Percentiles rank a stretch among this genome's conserved stretches.
These are phyloP conservation scores for Gnathonemus echidnorhynchus DNA, from an alignment of 2,113 vertebrate genomes.

Conservation along the genomic window DNA sequence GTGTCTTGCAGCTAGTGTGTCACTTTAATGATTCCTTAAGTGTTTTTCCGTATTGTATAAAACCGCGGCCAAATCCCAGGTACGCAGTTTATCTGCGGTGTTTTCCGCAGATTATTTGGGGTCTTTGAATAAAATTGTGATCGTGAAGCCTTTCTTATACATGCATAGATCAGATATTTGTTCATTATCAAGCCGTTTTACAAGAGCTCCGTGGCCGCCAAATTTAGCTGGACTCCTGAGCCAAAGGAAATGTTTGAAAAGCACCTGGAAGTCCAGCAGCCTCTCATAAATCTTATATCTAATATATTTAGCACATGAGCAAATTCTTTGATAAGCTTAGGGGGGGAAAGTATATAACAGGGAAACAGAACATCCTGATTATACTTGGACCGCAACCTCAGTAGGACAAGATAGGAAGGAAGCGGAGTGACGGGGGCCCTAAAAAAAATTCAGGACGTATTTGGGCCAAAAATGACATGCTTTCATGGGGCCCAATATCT, in stretches of 20 bases:
- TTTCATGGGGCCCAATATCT: not conserved
- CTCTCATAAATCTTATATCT: not conserved
- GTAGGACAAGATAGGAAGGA: not conserved
- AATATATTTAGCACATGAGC: not conserved
- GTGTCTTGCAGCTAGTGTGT: slow-evolving; percentile 85
- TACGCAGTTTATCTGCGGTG: not conserved
- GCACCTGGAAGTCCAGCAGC: not conserved
- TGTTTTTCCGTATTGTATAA: not conserved
- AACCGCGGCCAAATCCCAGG: slow-evolving; percentile 10
- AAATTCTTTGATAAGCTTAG: not conserved
- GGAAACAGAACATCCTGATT: not conserved
- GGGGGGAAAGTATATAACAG: not conserved
- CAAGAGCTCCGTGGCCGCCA: not conserved
- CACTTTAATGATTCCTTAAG: slow-evolving; percentile 59
- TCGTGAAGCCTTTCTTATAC: not conserved
- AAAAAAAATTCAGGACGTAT: not conserved
- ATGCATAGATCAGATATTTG: not conserved
- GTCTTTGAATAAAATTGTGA: not conserved
- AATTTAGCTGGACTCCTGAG: not conserved
- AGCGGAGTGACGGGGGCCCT: no score
- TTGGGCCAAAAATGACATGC: not conserved
- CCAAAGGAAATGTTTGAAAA: not conserved
- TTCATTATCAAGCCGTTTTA: not conserved
- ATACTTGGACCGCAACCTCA: not conserved
- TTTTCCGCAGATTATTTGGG: not conserved